Evolutionary conservation across 2,888 invertebrate genomes (phyloP), one percentile per base, ranked within the genome.

Genomic region (Tenthredo amoena): DNA sequence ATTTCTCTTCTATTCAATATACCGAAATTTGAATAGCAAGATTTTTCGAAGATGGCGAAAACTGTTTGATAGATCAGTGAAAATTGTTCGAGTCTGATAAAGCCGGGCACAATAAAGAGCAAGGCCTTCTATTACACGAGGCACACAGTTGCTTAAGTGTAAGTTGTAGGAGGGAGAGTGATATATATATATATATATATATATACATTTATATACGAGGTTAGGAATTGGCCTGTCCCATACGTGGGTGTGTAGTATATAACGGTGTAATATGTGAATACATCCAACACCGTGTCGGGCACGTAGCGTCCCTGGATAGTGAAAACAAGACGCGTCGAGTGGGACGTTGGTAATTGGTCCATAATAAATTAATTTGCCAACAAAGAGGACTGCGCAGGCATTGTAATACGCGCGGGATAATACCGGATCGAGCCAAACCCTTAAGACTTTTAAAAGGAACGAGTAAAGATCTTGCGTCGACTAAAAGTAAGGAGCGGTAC

Each of bases 321-420:
- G 81, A 81, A 62, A 81, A 81, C 62, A 81, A 81, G 81, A 81
- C 81, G 37, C 81, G 10, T 58, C 40, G 81, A 81, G 81, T 81
- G 81, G 81, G 81, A 81, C 50, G 90, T 87, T 89, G 90, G 92
- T 93, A 93, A 93, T 93, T 93, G 92, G 91, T 88, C 89, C 88
- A 91, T 92, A 92, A 93, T 93, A 92, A 92, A 91, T 92, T 91
- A 91, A 92, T 92, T 91, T 89, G 90, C 89, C 86, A 87, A 90
- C 89, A 90, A 90, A 88, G 88, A 87, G 81, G 4, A 26, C 7
- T 10, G 55, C 7, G 40, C 15, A 31, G 40, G 81, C 40, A 50
- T 58, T 81, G 81, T 81, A 40, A 81, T 81, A 62, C 4, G 62
- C 81, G 79, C 62, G 40, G 81, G 81, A 81, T 81, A 81, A 81